Evolutionary conservation across 2,113 vertebrate genomes (phyloP).

Genomic region (Oreochromis niloticus): DNA sequence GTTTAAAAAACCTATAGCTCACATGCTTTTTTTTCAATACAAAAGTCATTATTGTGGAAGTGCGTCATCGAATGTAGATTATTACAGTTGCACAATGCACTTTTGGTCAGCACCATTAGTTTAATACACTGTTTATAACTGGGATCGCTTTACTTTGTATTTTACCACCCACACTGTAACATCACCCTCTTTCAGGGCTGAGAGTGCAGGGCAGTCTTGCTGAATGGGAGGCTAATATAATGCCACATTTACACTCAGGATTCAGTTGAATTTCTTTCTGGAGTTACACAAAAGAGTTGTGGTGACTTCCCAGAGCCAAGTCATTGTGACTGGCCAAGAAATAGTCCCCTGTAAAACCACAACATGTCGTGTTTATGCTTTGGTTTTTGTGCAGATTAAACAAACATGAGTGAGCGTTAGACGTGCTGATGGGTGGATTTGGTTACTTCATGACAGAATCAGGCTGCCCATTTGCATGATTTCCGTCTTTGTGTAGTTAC

Average conservation of each 20-base stretch:
- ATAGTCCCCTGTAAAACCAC: conserved; percentile 12
- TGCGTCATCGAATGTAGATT: background rate
- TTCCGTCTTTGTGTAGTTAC: background rate
- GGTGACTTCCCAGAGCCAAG: background rate
- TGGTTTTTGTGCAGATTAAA: conserved; percentile 1
- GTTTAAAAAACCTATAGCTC: background rate
- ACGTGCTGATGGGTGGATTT: background rate
- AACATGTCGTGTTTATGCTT: conserved; percentile 5
- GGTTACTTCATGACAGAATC: background rate
- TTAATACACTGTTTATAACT: background rate
- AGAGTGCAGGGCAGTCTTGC: background rate
- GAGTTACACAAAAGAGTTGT: background rate
- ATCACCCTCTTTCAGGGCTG: background rate
- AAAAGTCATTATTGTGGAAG: background rate
- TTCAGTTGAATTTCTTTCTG: background rate
- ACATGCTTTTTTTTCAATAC: background rate
- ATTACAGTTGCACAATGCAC: background rate
- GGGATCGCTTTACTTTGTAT: background rate
- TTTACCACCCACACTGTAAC: background rate
- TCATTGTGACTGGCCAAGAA: background rate
- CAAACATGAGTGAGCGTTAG: background rate
- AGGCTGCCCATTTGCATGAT: background rate
- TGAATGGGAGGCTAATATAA: background rate
- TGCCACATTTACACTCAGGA: background rate
- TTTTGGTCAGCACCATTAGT: background rate